Evolutionary conservation across 2,797 vertebrate genomes (phyloP).

Genomic region (Streptopelia turtur): DNA sequence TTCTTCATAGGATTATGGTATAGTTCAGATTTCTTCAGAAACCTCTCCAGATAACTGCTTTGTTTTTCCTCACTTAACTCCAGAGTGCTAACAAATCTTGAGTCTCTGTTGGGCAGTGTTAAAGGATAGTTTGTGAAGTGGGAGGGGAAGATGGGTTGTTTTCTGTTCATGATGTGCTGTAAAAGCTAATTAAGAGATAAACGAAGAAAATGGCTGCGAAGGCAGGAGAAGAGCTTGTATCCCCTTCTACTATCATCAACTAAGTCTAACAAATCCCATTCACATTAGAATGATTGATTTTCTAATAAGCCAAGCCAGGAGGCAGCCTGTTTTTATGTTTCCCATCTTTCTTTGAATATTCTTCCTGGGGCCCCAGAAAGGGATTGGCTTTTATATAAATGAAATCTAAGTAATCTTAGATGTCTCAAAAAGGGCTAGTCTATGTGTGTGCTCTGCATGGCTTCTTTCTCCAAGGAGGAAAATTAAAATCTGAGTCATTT

Average conservation of each 20-base stretch:
- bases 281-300: conserved; percentile 16
- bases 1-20: not conserved
- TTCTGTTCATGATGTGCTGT: not conserved
- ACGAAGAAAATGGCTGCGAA: not conserved
- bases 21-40: not conserved
- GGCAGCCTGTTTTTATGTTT: conserved; percentile 11
- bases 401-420: not conserved
- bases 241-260: not conserved
- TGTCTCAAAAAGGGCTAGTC: not conserved
- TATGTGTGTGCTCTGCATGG: not conserved
- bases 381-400: not conserved
- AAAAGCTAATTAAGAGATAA: conserved; percentile 22
- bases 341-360: conserved; percentile 29
- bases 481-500: not conserved
- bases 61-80: not conserved
- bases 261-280: not conserved
- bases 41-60: not conserved
- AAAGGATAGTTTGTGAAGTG: not conserved
- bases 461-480: not conserved
- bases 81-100: not conserved
- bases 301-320: conserved; percentile 11
- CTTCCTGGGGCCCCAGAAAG: not conserved
- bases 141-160: not conserved
- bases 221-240: not conserved
- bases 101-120: not conserved